These are phyloP conservation scores for Sinopyrophorus schimmeli DNA, from an alignment of 2,888 invertebrate genomes.

Conservation along the genomic window DNA sequence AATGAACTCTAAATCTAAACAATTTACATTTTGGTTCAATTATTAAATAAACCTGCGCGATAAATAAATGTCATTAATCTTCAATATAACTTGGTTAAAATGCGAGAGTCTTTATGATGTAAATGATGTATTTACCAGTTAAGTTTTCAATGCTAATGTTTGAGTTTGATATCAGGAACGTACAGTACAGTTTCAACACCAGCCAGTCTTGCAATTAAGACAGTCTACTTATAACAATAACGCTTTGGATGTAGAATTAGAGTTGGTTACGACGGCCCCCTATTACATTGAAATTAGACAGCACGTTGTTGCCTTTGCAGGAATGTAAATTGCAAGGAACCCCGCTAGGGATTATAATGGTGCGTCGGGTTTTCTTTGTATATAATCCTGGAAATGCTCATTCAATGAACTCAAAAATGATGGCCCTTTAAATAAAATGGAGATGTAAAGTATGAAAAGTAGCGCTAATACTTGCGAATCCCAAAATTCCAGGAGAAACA, in stretches of 20 bases:
- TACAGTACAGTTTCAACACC: slow-evolving; percentile 33
- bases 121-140: slow-evolving; percentile 18
- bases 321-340: slow-evolving; percentile 41
- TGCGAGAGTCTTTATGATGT: slow-evolving; percentile 15
- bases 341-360: slow-evolving; percentile 33
- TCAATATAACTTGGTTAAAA: slow-evolving; percentile 13
- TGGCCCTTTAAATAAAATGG: too few species aligned
- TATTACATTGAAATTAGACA: slow-evolving; percentile 44
- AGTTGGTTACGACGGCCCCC: slow-evolving; percentile 42
- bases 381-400: slow-evolving; percentile 24
- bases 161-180: slow-evolving; percentile 35
- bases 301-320: slow-evolving; percentile 40
- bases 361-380: slow-evolving; percentile 20
- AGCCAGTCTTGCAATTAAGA: slow-evolving; percentile 41
- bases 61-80: slow-evolving; percentile 19
- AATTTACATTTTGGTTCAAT: slow-evolving; percentile 10
- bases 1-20: too few species aligned
- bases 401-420: slow-evolving; percentile 13
- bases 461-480: too few species aligned
- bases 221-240: slow-evolving; percentile 45
- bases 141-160: slow-evolving; percentile 25
- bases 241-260: slow-evolving; percentile 41
- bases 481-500: too few species aligned
- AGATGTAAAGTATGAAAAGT: too few species aligned
- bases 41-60: slow-evolving; percentile 8